Evolutionary conservation across 2,888 invertebrate species (phyloP).

Genomic region (Andrena minutula): DNA sequence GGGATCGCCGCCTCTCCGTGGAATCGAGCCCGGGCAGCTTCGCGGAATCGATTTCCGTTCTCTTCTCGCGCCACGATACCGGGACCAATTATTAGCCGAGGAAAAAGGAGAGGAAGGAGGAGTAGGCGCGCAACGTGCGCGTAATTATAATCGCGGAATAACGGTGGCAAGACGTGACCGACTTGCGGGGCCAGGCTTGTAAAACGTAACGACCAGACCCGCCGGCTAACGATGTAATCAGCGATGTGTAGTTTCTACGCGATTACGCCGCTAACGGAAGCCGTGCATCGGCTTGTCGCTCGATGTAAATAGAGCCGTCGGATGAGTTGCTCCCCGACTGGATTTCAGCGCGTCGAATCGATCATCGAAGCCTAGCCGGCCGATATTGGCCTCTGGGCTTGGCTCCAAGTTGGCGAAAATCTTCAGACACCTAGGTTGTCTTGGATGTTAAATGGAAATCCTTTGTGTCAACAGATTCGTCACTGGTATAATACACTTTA

Average conservation of each 20-base stretch:
- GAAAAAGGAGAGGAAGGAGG: constrained; percentile 23
- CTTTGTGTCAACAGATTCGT: no score
- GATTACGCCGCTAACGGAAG: constrained; percentile 42
- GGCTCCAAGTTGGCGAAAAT: no score
- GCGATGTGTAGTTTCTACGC: constrained; percentile 44
- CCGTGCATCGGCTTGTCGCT: constrained; percentile 35
- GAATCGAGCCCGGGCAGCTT: constrained; percentile 44
- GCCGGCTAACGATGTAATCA: constrained; percentile 55
- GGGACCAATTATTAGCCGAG: constrained; percentile 51
- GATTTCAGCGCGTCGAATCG: constrained; percentile 19
- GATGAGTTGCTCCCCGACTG: constrained; percentile 14
- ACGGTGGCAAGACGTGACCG: constrained; percentile 53
- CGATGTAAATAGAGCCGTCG: constrained; percentile 19
- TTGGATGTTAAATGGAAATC: no score
- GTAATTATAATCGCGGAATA: constrained; percentile 67
- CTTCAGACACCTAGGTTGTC: no score
- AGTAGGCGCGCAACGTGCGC: constrained; percentile 33
- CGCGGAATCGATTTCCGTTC: constrained; percentile 65
- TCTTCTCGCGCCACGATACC: constrained; percentile 21
- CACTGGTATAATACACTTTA: no score
- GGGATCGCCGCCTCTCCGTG: constrained; percentile 47
- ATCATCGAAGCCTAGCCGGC: not conserved
- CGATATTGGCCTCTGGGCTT: not conserved
- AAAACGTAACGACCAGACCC: constrained; percentile 46
- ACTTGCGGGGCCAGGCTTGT: constrained; percentile 45